phyloP scores from a whole-genome alignment of 30 jellyfish, hydroid and myxozoan species.

The Aurelia aurita region DNA sequence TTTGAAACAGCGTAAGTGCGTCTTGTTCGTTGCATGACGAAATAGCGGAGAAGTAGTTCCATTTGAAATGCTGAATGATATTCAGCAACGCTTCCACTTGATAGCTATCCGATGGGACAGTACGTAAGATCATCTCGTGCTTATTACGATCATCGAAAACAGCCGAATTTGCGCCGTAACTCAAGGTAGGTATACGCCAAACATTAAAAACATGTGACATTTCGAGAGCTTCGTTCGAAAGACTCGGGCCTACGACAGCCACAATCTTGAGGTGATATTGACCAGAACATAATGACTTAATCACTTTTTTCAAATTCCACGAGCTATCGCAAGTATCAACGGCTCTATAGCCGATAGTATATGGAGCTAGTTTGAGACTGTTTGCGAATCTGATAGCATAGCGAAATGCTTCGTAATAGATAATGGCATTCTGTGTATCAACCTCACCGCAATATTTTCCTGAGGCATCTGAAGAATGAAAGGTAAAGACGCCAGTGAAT shows the following conservation, averaged over 20 bases:
- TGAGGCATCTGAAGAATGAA: constrained; percentile 64
- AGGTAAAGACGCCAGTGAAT: constrained; percentile 40
- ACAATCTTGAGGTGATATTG: constrained; percentile 4
- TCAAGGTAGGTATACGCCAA: constrained; percentile 33
- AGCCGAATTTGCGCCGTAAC: constrained; percentile 52
- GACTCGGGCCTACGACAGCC: constrained; percentile 71
- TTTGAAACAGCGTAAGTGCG: constrained; percentile 16
- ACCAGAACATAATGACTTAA: not conserved
- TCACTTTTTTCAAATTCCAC: not conserved
- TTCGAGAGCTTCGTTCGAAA: constrained; percentile 56
- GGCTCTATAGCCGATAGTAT: constrained; percentile 46
- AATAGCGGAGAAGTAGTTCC: constrained; percentile 69
- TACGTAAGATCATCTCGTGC: constrained; percentile 51
- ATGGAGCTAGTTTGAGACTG: constrained; percentile 1
- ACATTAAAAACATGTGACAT: constrained; percentile 65
- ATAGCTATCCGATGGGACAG: constrained; percentile 71
- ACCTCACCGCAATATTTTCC: constrained; percentile 55
- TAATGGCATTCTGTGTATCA: constrained; percentile 56
- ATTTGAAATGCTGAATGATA: constrained; percentile 57
- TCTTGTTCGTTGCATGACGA: constrained; percentile 62
- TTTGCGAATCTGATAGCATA: constrained; percentile 48
- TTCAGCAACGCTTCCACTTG: constrained; percentile 50
- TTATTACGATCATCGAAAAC: constrained; percentile 26
- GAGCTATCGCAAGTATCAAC: constrained; percentile 66
- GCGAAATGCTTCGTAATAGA: constrained; percentile 73